Conservation (phyloP, 2,797 vertebrate species). For the Zalophus californianus region DNA sequence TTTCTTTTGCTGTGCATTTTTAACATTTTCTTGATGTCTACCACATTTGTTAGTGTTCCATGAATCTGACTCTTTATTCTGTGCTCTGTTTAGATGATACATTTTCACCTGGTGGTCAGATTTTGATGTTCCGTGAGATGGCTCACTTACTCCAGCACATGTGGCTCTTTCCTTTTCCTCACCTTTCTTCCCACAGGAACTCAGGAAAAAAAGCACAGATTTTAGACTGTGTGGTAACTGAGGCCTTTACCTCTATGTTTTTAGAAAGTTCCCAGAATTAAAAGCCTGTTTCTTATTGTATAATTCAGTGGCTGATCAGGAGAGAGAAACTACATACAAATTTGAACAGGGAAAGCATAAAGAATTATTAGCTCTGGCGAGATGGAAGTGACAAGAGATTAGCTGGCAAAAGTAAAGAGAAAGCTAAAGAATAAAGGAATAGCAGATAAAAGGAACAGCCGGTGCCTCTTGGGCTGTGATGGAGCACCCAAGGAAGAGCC, state of each 20-base stretch:
- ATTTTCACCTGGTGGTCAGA: slow-evolving; percentile 22
- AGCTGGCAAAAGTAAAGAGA: neutral
- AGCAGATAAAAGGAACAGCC: neutral
- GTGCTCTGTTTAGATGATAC: neutral
- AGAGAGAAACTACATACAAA: slow-evolving; percentile 40
- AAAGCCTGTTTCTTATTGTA: slow-evolving; percentile 15
- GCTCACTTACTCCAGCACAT: neutral
- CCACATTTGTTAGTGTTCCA: neutral
- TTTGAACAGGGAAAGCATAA: slow-evolving; percentile 23
- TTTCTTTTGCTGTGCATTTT: neutral
- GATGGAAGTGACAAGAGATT: neutral
- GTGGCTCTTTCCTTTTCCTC: neutral
- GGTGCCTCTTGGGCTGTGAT: neutral
- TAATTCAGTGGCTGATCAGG: neutral
- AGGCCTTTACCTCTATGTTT: slow-evolving; percentile 1
- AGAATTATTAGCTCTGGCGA: neutral
- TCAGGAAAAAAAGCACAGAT: neutral
- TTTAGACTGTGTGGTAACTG: neutral
- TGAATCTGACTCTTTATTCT: slow-evolving; percentile 15
- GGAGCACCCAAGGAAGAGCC: neutral
- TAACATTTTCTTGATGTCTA: neutral
- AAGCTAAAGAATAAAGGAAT: slow-evolving; percentile 44
- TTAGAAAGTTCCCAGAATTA: slow-evolving; percentile 14
- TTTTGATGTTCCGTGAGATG: neutral
- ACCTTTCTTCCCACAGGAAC: neutral